Percentiles rank a stretch among this genome's conserved stretches.
Evolutionary conservation across 2,797 vertebrate genomes (phyloP).

Genomic region (Clarias platycephalus): DNA sequence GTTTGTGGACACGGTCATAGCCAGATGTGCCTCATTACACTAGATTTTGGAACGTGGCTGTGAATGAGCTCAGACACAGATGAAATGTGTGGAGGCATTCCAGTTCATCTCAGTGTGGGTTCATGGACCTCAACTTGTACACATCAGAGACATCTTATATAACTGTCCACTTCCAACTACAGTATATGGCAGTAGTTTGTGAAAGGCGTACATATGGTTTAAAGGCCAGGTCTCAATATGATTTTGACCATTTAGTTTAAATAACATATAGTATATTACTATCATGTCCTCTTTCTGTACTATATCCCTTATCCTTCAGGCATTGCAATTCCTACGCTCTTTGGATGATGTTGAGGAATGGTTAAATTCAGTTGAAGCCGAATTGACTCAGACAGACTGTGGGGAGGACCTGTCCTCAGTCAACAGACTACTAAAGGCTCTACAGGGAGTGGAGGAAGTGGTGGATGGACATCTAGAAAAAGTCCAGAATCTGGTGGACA

Average conservation of each 20-base stretch:
- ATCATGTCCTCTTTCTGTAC: neutral
- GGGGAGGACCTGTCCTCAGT: conserved; percentile 73
- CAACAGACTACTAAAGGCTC: conserved; percentile 75
- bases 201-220: neutral
- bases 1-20: neutral
- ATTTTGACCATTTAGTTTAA: neutral
- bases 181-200: neutral
- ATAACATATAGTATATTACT: neutral
- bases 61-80: neutral
- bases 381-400: conserved; percentile 68
- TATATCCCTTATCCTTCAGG: conserved; percentile 65
- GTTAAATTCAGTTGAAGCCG: conserved; percentile 74
- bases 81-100: neutral
- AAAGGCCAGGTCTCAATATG: neutral
- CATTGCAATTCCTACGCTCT: conserved; percentile 75
- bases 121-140: neutral
- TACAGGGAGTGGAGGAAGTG: conserved; percentile 81
- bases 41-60: neutral
- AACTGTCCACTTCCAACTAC: neutral
- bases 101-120: neutral
- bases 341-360: conserved; percentile 81
- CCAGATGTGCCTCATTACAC: neutral
- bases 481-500: conserved; percentile 74
- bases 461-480: conserved; percentile 71
- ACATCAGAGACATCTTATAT: neutral